Evolutionary conservation across 2,797 vertebrate species (phyloP), one percentile per base, ranked within the genome.

Genomic region (Danionella dracula): DNA sequence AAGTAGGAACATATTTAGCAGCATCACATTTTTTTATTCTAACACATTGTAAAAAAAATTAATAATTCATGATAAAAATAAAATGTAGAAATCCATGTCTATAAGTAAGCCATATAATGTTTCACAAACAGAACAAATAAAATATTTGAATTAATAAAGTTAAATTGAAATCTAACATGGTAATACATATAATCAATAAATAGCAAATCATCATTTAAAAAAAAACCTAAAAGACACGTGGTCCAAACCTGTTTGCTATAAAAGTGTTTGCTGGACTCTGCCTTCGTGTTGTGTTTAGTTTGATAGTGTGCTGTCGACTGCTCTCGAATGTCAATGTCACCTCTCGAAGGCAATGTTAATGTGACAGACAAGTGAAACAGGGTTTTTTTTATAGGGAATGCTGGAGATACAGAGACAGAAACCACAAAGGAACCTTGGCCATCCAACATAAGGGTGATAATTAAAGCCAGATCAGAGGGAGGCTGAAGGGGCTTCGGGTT

Each of bases 401-500:
- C 57, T 13, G 44, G 19, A 64, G 16, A 37, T 13, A 65, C 40
- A 49, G 20, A 54, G 19, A 64, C n/a, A 37, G 20, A 65, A 56
- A 17, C 34, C 41, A 41, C 41, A 60, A 27, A 49, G 56, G 44
- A 53, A 61, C 59, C 64, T 57, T 49, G 59, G 34, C 37, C 53
- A 48, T 55, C 57, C 63, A 59, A 54, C 51, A 62, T 62, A 69
- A 46, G 21, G 61, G 31, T 65, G 54, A 44, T 70, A 63, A 74
- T 67, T 70, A 62, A 61, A 60, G 29, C 44, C 49, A 42, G 53
- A 21, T 50, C 41, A 23, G 27, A 35, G 11, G 32, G 29, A 31
- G 20, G 23, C 73, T 66, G 71, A 70, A n/a, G 76, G 44, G 40
- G 58, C 8, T 17, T 73, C 76, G 73, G 71, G 59, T 51, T 59